A percentile compares a stretch with the other conserved stretches of the same genome.
Conservation (phyloP, 2,113 vertebrate genomes). For the Saccopteryx bilineata region DNA sequence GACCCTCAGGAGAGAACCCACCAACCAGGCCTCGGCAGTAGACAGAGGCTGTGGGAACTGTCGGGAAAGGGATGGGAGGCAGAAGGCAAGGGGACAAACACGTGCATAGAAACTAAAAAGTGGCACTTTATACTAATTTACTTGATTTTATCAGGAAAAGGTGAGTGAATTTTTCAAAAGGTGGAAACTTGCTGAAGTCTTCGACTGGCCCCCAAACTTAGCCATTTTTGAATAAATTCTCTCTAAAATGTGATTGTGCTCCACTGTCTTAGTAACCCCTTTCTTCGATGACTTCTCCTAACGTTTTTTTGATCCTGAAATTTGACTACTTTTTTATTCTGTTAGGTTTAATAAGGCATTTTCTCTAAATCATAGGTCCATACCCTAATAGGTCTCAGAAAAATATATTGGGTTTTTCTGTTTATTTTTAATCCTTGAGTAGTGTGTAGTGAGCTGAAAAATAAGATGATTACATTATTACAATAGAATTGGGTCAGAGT, state of each 20-base stretch:
- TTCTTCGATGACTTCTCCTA: background rate
- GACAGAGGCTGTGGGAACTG: background rate
- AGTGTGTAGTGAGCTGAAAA: background rate
- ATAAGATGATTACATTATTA: background rate
- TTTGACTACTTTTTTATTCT: slow-evolving; percentile 3
- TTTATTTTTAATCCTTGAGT: background rate
- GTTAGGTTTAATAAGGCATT: background rate
- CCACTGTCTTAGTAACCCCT: background rate
- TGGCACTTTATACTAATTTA: background rate
- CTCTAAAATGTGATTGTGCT: background rate
- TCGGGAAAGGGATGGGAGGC: rapidly evolving
- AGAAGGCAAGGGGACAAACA: rapidly evolving
- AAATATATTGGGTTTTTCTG: background rate
- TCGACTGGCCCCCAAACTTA: background rate
- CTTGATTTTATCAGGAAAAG: background rate
- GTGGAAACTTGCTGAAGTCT: background rate
- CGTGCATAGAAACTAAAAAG: background rate
- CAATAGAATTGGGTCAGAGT: background rate
- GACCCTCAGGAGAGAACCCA: background rate
- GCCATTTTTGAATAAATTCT: background rate
- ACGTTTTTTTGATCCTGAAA: background rate
- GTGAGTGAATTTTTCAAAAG: background rate
- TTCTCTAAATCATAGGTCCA: background rate
- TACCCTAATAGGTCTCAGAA: background rate
- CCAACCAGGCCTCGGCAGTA: background rate